These are phyloP conservation scores for Neuroterus valhalla DNA, from an alignment of 1,140 invertebrate genomes.

Conservation along the genomic window DNA sequence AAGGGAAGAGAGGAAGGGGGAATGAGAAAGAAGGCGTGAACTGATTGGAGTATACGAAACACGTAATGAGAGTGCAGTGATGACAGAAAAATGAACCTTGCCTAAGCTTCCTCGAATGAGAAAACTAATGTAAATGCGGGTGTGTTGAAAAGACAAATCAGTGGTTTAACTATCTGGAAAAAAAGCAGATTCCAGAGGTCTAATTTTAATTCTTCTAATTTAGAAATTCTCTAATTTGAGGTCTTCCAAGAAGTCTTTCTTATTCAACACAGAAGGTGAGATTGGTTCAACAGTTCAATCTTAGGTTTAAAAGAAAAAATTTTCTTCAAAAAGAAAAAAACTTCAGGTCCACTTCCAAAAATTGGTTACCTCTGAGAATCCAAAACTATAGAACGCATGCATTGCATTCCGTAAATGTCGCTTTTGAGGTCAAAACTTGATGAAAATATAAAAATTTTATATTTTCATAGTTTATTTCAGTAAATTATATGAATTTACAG, in stretches of 20 bases:
- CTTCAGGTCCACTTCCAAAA: too few relatives aligned
- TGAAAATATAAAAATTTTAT: too few relatives aligned
- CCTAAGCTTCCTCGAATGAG: not conserved
- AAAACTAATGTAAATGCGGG: constrained; percentile 1
- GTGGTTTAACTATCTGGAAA: constrained; percentile 11
- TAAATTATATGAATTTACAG: too few relatives aligned
- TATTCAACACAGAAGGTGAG: not conserved
- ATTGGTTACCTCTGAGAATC: too few relatives aligned
- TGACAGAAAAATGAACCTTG: constrained; percentile 34
- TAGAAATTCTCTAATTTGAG: not conserved
- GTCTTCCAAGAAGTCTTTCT: not conserved
- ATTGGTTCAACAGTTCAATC: too few relatives aligned
- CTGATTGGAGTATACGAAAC: constrained; percentile 34
- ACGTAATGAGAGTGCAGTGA: constrained; percentile 29
- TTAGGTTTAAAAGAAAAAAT: too few relatives aligned
- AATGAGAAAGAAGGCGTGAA: not conserved
- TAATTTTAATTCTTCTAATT: constrained; percentile 2
- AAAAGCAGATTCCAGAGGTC: not conserved
- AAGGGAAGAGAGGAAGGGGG: not conserved
- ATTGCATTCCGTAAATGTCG: too few relatives aligned
- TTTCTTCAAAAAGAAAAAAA: too few relatives aligned
- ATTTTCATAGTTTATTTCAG: too few relatives aligned
- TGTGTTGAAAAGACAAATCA: constrained; percentile 29
- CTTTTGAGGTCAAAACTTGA: too few relatives aligned
- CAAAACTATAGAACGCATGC: too few relatives aligned